phyloP scores from a whole-genome alignment of 2,113 vertebrate genomes.

The Rhynchopsitta pachyrhyncha region DNA sequence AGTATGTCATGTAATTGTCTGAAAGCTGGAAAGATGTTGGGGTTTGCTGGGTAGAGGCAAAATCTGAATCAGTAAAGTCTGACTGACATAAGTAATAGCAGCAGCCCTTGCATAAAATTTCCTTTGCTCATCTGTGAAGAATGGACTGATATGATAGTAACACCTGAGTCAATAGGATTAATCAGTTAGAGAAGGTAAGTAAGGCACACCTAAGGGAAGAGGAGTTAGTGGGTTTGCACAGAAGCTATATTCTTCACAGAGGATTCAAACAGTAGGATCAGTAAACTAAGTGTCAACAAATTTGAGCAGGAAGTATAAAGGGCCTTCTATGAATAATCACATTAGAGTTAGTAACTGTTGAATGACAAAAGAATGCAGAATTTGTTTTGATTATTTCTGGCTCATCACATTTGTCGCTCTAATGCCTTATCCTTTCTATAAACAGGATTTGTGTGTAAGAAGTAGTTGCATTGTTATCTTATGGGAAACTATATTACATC shows the following conservation, averaged over 20 bases:
- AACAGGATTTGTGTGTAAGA: not conserved
- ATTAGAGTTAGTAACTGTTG: not conserved
- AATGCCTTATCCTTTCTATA: not conserved
- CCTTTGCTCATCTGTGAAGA: conserved; percentile 38
- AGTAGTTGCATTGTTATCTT: not conserved
- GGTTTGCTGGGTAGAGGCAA: not conserved
- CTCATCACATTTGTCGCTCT: not conserved
- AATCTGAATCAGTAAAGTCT: not conserved
- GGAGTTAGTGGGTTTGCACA: not conserved
- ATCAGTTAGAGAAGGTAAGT: not conserved
- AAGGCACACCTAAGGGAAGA: not conserved
- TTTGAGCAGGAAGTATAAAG: not conserved
- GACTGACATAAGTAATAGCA: not conserved
- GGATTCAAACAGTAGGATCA: not conserved
- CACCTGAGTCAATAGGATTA: conserved; percentile 33
- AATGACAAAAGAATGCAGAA: not conserved
- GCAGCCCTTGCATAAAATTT: not conserved
- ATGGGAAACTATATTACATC: not conserved
- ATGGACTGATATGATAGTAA: not conserved
- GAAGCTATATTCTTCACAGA: not conserved
- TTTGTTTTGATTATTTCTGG: not conserved
- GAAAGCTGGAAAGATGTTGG: not conserved
- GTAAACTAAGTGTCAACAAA: not conserved
- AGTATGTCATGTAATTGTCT: conserved; percentile 5
- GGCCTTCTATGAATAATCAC: not conserved